Evolutionary conservation across 2,113 vertebrate species (phyloP), one percentile per base, ranked within the genome.

Genomic region (Probosciger aterrimus): DNA sequence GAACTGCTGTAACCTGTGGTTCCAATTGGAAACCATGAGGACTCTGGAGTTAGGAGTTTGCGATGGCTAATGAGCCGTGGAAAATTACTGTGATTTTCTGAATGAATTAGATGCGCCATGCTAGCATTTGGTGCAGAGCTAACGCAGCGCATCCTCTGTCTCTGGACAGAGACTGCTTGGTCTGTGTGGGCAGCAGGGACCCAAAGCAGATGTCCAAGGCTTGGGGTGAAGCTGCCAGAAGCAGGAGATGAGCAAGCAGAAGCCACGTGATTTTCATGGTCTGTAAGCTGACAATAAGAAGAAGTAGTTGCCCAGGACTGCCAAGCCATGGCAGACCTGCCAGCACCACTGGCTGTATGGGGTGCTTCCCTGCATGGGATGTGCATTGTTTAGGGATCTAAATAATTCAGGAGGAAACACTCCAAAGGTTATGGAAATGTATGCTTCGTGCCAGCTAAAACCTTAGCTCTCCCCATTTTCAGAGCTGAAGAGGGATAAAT

Each of bases 181-280:
- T 11, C 31, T 3, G 12, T 55, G 16, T 14, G 47, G 27, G 35
- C 81, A 50, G 53, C 1, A 1, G 41, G 31, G 43, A 12, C 46
- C 46, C 28, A 17, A 25, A 77, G 49, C 46, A 24, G n/a, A 10
- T 23, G 14, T 4, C 43, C 43, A 15, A 18, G 50, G 1, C 25
- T 8, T 10, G 0, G 8, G 18, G 64, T 7, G 76, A 65, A 59
- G 43, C 27, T 2, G 13, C 18, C 24, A 55, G 57, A 31, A 14
- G 41, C 27, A 31, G 31, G 53, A 47, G 41, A 20, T 2, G 19
- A 43, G 46, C 8, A 9, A 31, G 31, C 19, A 53, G 78, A 17
- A 46, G 7, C 31, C 1, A 2, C 4, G 14, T 2, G 0, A 6
- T 9, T 28, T 7, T 68, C 59, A 2, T 1, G 44, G 25, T 3